Conservation (phyloP, 92 coral and sea anemone genomes). For the Zoanthus solanderi region DNA sequence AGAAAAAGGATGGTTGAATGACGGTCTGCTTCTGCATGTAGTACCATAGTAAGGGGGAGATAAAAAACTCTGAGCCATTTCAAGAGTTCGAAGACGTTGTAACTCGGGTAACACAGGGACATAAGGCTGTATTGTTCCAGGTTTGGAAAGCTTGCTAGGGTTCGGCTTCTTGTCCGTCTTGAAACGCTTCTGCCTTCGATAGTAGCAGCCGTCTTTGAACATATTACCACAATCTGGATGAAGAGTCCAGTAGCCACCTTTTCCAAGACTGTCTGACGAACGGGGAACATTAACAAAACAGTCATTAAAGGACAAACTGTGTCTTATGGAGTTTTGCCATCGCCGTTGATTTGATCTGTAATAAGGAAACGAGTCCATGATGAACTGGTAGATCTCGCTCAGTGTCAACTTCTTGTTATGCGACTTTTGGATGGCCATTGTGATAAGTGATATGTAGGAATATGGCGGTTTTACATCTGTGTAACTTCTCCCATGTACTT, state of each 20-base stretch:
- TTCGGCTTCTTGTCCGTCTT: constrained; percentile 98
- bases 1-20: constrained; percentile 99
- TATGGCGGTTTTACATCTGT: constrained; percentile 99
- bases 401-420: constrained; percentile 99
- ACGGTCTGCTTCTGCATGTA: constrained; percentile 78
- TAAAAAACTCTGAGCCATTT: constrained; percentile 83
- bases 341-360: constrained; percentile 99
- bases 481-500: constrained; percentile 89
- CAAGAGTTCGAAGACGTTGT: constrained; percentile 85
- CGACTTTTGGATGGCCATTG: constrained; percentile 99
- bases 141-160: constrained; percentile 95
- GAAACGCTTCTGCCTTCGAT: constrained; percentile 98
- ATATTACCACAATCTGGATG: constrained; percentile 99
- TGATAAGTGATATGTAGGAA: constrained; percentile 95
- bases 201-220: constrained; percentile 99
- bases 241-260: constrained; percentile 98
- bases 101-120: constrained; percentile 79
- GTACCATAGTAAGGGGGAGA: constrained; percentile 95
- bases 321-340: constrained; percentile 99
- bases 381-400: constrained; percentile 99
- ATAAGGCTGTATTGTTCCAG: constrained; percentile 83
- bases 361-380: constrained; percentile 99
- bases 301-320: constrained; percentile 98
- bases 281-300: constrained; percentile 99
- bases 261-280: constrained; percentile 98